A percentile compares a stretch with the other conserved stretches of the same genome.
These are phyloP conservation scores for Drosophila maculinotata DNA, from an alignment of 2,888 invertebrate species.

Conservation along the genomic window DNA sequence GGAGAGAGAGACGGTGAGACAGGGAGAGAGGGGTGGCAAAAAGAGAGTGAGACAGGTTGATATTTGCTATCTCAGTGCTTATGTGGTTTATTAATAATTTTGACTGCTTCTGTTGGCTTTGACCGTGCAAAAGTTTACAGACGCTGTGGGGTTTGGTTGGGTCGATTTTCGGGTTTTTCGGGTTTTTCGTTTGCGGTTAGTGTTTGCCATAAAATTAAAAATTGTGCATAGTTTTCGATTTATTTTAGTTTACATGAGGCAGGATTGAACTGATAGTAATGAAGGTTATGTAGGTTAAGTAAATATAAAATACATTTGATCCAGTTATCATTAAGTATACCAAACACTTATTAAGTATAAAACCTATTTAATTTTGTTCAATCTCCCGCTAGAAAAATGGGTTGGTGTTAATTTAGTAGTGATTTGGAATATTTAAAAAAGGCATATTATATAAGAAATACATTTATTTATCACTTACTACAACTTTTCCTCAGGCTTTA, in stretches of 20 bases:
- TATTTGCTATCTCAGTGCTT: conserved; percentile 29
- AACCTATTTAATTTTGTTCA: too few species aligned
- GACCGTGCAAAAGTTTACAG: conserved; percentile 37
- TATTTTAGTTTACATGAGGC: neutral
- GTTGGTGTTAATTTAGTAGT: too few species aligned
- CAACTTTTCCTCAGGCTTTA: too few species aligned
- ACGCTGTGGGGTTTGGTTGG: conserved; percentile 23
- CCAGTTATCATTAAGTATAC: neutral
- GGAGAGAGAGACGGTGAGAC: neutral
- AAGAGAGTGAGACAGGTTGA: conserved; percentile 33
- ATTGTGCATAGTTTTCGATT: neutral
- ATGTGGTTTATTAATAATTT: conserved; percentile 75
- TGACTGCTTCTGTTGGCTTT: conserved; percentile 39
- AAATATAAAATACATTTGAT: neutral
- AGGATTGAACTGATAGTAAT: too few species aligned
- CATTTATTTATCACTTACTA: neutral
- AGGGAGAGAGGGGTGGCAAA: neutral
- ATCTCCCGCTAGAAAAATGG: too few species aligned
- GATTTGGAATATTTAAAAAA: too few species aligned
- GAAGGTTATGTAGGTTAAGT: neutral
- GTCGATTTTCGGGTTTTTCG: conserved; percentile 19
- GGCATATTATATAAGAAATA: neutral
- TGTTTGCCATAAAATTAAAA: conserved; percentile 2
- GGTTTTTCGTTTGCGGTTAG: conserved; percentile 4
- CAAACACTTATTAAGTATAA: too few species aligned